Percentiles rank a stretch among this genome's conserved stretches.
Evolutionary conservation across 2,888 invertebrate genomes (phyloP).

Genomic region (Leptinotarsa peninsularis): DNA sequence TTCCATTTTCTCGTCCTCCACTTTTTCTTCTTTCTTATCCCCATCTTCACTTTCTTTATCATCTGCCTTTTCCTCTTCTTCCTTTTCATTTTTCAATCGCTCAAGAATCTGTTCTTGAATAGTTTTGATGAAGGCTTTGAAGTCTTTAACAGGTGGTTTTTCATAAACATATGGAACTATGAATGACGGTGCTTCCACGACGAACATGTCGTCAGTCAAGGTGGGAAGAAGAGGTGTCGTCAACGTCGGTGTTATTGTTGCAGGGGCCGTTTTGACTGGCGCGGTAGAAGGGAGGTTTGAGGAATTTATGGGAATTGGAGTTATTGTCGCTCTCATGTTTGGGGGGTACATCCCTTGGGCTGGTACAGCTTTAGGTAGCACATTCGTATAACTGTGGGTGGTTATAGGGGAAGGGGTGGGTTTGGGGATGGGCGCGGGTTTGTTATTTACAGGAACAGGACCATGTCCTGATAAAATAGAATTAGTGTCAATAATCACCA

Average conservation of each 20-base stretch:
- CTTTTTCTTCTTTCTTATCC: slow-evolving; percentile 63
- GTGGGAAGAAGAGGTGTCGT: slow-evolving; percentile 80
- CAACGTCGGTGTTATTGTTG: slow-evolving; percentile 54
- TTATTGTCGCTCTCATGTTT: slow-evolving; percentile 71
- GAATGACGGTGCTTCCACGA: slow-evolving; percentile 92
- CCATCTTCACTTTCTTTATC: slow-evolving; percentile 67
- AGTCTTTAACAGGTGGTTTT: slow-evolving; percentile 84
- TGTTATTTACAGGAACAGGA: slow-evolving; percentile 67
- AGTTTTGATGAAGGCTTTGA: slow-evolving; percentile 78
- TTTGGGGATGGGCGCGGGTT: slow-evolving; percentile 45
- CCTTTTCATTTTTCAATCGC: slow-evolving; percentile 56
- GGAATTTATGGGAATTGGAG: slow-evolving; percentile 67
- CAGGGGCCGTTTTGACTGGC: slow-evolving; percentile 57
- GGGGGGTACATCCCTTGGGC: slow-evolving; percentile 76
- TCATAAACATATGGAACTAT: slow-evolving; percentile 95
- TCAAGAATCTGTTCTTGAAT: slow-evolving; percentile 66
- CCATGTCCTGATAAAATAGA: slow-evolving; percentile 76
- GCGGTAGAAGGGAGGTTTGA: slow-evolving; percentile 56
- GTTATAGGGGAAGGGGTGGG: slow-evolving; percentile 38
- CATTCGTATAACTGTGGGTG: slow-evolving; percentile 62
- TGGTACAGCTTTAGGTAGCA: slow-evolving; percentile 69
- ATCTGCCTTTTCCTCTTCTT: slow-evolving; percentile 61
- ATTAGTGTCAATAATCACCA: slow-evolving; percentile 85
- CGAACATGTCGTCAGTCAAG: slow-evolving; percentile 91
- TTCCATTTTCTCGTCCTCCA: slow-evolving; percentile 49